phyloP scores from a whole-genome alignment of 1,140 invertebrate species.

The Diabrotica undecimpunctata region DNA sequence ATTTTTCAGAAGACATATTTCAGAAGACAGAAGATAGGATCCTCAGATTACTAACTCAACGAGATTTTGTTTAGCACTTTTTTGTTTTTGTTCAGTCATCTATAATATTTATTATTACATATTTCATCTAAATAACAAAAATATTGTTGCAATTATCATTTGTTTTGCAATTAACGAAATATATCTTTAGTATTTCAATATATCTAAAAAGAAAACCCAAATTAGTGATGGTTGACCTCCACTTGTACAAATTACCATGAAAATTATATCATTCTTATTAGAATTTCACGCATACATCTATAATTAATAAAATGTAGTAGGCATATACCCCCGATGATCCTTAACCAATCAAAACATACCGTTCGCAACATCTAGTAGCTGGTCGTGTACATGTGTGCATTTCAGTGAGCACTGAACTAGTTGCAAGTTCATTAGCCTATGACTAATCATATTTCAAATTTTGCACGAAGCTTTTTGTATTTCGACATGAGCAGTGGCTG shows the following conservation, averaged over 20 bases:
- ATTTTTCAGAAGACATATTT: too few relatives aligned
- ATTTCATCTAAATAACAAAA: too few relatives aligned
- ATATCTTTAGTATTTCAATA: too few relatives aligned
- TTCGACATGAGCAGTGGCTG: neutral
- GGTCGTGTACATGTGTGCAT: conserved; percentile 1
- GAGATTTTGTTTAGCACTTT: too few relatives aligned
- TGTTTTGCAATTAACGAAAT: too few relatives aligned
- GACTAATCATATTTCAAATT: conserved; percentile 3
- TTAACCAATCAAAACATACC: neutral
- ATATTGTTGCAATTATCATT: too few relatives aligned
- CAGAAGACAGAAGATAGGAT: too few relatives aligned
- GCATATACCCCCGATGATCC: neutral
- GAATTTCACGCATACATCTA: neutral
- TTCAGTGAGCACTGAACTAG: conserved; percentile 1
- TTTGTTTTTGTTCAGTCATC: too few relatives aligned
- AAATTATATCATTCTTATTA: neutral
- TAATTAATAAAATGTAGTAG: neutral
- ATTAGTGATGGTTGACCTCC: neutral
- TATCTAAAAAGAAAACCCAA: too few relatives aligned
- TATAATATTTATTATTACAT: too few relatives aligned
- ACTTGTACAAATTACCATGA: neutral
- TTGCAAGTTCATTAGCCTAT: neutral
- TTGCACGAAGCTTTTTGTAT: neutral
- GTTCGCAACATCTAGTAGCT: conserved; percentile 2
- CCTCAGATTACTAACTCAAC: too few relatives aligned